Percentiles rank a stretch among this genome's conserved stretches.
Evolutionary conservation across 2,113 vertebrate genomes (phyloP).

Genomic region (Butastur rufipennis): DNA sequence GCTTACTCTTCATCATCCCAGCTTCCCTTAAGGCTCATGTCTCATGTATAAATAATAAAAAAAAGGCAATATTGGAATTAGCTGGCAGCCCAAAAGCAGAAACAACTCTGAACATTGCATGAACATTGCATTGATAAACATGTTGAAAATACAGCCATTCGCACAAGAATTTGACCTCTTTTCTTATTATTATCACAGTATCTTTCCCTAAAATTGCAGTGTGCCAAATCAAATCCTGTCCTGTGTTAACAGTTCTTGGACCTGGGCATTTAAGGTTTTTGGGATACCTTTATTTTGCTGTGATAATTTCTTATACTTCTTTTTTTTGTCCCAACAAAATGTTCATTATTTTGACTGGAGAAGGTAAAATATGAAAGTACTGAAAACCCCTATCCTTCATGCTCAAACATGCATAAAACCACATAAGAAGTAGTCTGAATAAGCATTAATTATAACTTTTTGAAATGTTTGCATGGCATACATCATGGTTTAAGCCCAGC

Average conservation of each 20-base stretch:
- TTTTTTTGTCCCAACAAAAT: not conserved
- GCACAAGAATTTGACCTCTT: not conserved
- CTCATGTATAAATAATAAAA: not conserved
- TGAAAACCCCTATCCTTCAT: not conserved
- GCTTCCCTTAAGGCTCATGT: not conserved
- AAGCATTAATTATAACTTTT: not conserved
- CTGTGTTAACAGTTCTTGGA: not conserved
- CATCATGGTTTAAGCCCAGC: too few relatives aligned
- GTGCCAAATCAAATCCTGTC: not conserved
- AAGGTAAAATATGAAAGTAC: not conserved
- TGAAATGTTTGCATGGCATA: not conserved
- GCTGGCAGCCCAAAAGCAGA: not conserved
- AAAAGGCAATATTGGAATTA: not conserved
- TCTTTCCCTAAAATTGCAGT: not conserved
- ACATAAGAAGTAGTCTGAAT: rapidly evolving
- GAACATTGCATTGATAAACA: not conserved
- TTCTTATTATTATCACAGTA: not conserved
- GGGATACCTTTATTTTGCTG: not conserved
- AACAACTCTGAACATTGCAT: not conserved
- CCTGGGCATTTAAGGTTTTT: not conserved
- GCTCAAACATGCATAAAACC: not conserved
- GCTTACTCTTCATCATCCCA: not conserved
- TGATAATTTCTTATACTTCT: not conserved
- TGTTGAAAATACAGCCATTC: rapidly evolving
- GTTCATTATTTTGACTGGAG: rapidly evolving